These are phyloP conservation scores for Petromus typicus DNA, from an alignment of 2,113 vertebrate species.

Conservation along the genomic window DNA sequence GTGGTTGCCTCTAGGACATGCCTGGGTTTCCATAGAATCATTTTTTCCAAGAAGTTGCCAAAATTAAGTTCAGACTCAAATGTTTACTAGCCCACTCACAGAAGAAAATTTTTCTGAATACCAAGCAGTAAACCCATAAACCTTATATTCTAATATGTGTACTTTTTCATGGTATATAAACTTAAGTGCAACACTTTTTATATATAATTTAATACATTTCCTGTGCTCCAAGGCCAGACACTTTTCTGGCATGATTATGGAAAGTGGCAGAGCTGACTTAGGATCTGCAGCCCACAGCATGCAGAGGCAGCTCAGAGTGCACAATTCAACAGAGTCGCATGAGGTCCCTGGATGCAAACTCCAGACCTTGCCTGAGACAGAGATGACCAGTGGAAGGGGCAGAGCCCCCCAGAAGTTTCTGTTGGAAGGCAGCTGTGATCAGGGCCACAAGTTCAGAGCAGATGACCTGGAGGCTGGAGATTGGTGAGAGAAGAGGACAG, in stretches of 20 bases:
- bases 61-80: slow-evolving; percentile 70
- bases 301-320: neutral
- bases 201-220: slow-evolving; percentile 34
- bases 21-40: slow-evolving; percentile 66
- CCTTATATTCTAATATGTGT: neutral
- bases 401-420: neutral
- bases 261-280: neutral
- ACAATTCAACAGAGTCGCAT: neutral
- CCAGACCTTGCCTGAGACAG: neutral
- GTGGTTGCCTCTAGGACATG: slow-evolving; percentile 33
- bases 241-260: neutral
- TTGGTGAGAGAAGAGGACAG: neutral
- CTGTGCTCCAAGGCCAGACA: neutral
- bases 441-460: neutral
- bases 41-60: slow-evolving; percentile 68
- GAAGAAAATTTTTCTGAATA: slow-evolving; percentile 61
- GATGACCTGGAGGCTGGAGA: neutral
- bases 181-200: neutral
- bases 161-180: slow-evolving; percentile 40
- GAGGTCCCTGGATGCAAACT: neutral
- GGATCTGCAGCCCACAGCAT: neutral
- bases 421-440: neutral
- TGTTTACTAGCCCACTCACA: slow-evolving; percentile 42
- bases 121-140: neutral
- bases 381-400: neutral